Conservation (phyloP, 2,888 invertebrate genomes). For the Dastarcus helophoroides region DNA sequence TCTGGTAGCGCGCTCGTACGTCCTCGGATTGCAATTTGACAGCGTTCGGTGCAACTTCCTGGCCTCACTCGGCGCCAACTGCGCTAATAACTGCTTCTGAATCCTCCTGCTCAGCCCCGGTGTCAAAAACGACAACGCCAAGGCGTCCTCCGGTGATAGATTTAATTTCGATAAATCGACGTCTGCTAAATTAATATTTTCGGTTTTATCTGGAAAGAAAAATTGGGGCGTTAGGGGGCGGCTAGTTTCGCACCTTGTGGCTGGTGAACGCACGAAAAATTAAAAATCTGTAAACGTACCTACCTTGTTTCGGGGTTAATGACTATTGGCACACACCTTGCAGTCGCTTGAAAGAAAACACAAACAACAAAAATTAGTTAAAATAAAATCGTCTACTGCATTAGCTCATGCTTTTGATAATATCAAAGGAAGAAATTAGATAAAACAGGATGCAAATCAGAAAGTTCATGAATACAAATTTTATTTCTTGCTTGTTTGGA, state of each 20-base stretch:
- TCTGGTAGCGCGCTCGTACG: constrained; percentile 15
- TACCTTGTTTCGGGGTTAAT: constrained; percentile 30
- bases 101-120: constrained; percentile 60
- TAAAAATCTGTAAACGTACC: constrained; percentile 19
- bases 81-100: constrained; percentile 58
- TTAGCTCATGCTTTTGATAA: constrained; percentile 11
- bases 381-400: constrained; percentile 26
- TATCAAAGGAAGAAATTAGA: too few species aligned
- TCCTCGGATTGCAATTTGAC: constrained; percentile 35
- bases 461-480: too few species aligned
- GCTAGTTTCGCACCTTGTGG: constrained; percentile 5
- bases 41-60: constrained; percentile 54
- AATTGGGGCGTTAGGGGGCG: too few species aligned
- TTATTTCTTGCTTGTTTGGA: too few species aligned
- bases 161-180: constrained; percentile 57
- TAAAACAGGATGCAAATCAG: too few species aligned
- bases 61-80: constrained; percentile 58
- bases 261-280: constrained; percentile 4
- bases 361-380: constrained; percentile 35
- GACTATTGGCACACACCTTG: constrained; percentile 35
- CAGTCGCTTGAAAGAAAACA: constrained; percentile 31
- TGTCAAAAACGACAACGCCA: constrained; percentile 56
- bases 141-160: constrained; percentile 57
- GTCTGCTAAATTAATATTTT: constrained; percentile 38
- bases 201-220: constrained; percentile 29